Base-by-base conservation (phyloP, 2,113 vertebrate genomes). In the Mastomys coucha region DNA sequence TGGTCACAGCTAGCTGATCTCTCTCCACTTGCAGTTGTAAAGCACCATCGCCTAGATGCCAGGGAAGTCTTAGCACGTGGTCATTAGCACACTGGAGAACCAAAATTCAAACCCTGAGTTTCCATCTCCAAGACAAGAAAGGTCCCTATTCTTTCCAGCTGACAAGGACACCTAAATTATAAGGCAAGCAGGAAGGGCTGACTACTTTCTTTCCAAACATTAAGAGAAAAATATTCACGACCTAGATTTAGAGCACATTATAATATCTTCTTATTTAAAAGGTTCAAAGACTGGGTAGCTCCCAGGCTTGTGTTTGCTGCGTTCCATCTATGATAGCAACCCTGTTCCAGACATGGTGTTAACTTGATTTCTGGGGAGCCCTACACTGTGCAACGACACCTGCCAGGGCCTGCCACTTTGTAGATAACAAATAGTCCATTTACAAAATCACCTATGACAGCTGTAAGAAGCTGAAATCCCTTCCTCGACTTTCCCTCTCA, bases 391-490 rank as follows among this genome's bases (percentile, higher is more conserved):
- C 60, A 67, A 51, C 72, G 75, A 49, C 81, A 73, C 60, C 58
- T 86, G 80, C 87, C n/a, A 78, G 11, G 17, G 51, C 11, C 84
- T 89, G 60, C 78, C 28, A 70, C 75, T 77, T 31, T 36, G 19
- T 42, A 67, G 58, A 56, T 73, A 58, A 82, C 22, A 9, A 94
- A 89, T 2, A 42, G 76, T n/a, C 88, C 22, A 2, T 72, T 86
- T 95, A 82, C 82, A 82, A 93, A 93, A 81, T 86, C 60, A 77
- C 39, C 85, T 81, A 13, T 72, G 65, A 67, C 92, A 88, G 51
- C 31, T 67, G 16, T 70, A 53, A 51, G 39, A 91, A 75, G 65
- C 6, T 85, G 56, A 60, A 39, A 89, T 96, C 42, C 9, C 4
- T 69, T 77, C 84, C 69, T 88, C 49, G 36, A 80, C 24, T 58